Conservation (phyloP, 2,888 invertebrate genomes). For the Drosophila parthenogenetica region DNA sequence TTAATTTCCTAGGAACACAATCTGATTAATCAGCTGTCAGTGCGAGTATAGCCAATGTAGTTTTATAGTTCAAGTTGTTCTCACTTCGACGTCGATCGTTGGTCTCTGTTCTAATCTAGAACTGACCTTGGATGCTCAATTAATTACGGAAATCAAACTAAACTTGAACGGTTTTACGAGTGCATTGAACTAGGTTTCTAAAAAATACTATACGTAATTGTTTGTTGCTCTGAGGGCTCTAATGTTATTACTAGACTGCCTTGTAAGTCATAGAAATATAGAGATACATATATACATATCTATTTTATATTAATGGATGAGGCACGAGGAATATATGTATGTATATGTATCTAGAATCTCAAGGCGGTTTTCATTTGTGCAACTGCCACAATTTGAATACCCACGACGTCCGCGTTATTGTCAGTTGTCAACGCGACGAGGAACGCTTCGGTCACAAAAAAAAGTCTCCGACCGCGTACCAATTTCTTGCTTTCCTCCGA, state of each 20-base stretch:
- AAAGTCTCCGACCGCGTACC: constrained; percentile 14
- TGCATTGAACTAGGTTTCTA: constrained; percentile 56
- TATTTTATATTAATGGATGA: not conserved
- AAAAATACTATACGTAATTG: not conserved
- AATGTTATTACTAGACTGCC: not conserved
- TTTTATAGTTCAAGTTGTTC: not conserved
- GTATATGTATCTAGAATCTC: constrained; percentile 25
- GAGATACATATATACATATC: not conserved
- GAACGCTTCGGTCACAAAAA: constrained; percentile 45
- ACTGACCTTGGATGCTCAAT: constrained; percentile 60
- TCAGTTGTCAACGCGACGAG: constrained; percentile 59
- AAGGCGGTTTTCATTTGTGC: constrained; percentile 52
- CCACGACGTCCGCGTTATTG: constrained; percentile 20
- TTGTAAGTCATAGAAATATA: not conserved
- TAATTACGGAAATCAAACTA: constrained; percentile 57
- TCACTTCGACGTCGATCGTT: not conserved
- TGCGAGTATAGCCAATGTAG: not conserved
- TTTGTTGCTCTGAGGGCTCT: constrained; percentile 25
- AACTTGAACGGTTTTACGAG: constrained; percentile 56
- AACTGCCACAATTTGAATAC: constrained; percentile 45
- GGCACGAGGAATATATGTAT: not conserved
- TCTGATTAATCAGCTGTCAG: not conserved
- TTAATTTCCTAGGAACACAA: not conserved
- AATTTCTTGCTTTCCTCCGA: not conserved
- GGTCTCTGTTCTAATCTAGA: constrained; percentile 7